A percentile compares a stretch with the other conserved stretches of the same genome.
Conservation (phyloP, 2,797 vertebrate species). For the Rhynchonycteris naso region DNA sequence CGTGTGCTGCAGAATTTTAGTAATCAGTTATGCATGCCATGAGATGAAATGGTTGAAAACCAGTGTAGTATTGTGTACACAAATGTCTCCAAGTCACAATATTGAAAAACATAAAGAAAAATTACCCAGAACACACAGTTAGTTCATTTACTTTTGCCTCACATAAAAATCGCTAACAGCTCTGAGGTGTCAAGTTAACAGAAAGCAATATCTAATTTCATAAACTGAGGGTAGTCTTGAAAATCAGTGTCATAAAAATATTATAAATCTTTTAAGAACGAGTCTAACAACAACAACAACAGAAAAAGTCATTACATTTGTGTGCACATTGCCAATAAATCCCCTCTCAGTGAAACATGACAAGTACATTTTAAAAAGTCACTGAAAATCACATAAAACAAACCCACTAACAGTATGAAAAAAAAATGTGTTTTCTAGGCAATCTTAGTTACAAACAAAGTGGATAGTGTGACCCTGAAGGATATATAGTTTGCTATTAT, state of each 20-base stretch:
- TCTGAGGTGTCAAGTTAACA: not conserved
- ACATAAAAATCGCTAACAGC: not conserved
- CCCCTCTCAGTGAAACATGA: not conserved
- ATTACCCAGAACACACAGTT: not conserved
- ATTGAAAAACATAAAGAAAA: not conserved
- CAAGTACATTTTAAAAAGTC: not conserved
- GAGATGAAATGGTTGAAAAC: not conserved
- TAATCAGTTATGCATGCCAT: not conserved
- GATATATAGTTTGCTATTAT: not conserved
- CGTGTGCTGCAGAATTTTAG: not conserved
- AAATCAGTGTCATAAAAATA: not conserved
- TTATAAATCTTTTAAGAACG: not conserved
- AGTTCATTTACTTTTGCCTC: not conserved
- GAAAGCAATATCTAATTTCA: not conserved
- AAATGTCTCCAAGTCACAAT: not conserved
- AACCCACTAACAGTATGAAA: not conserved
- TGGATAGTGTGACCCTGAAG: rapidly evolving
- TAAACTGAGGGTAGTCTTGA: not conserved
- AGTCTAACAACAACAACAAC: not conserved
- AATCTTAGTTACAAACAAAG: not conserved
- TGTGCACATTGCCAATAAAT: not conserved
- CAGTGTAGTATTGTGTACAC: rapidly evolving
- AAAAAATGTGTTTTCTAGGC: not conserved
- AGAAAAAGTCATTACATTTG: not conserved
- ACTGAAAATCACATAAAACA: not conserved